Conservation (phyloP, 2,113 vertebrate species). For the Pomatorhinus ruficollis region DNA sequence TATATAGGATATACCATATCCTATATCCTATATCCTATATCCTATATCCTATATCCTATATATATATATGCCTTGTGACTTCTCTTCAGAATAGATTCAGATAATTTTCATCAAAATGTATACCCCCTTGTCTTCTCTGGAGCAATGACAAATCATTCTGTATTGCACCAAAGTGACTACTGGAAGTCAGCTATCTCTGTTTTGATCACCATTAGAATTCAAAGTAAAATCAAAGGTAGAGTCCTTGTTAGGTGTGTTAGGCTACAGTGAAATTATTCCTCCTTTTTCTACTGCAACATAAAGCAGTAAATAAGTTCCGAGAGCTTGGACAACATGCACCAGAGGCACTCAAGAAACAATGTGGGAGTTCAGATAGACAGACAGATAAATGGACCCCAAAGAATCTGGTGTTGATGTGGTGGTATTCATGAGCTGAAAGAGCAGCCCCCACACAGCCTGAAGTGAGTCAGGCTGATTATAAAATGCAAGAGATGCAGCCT, state of each 20-base stretch:
- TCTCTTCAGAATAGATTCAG: not conserved
- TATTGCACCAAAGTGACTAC: not conserved
- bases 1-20: too few species aligned
- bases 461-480: conserved; percentile 79
- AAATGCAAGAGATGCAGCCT: conserved; percentile 74
- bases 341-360: not conserved
- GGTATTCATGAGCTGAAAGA: conserved; percentile 70
- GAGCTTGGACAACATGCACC: not conserved
- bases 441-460: conserved; percentile 71
- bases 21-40: not conserved
- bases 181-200: not conserved
- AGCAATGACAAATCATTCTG: not conserved
- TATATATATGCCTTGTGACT: not conserved
- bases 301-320: conserved; percentile 45
- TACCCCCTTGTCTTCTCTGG: not conserved
- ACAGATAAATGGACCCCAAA: conserved; percentile 49
- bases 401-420: conserved; percentile 63
- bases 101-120: not conserved
- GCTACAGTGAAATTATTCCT: not conserved
- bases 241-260: not conserved
- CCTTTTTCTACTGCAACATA: not conserved
- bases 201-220: not conserved
- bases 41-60: not conserved
- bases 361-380: conserved; percentile 42
- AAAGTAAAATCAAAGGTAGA: not conserved